phyloP scores from a whole-genome alignment of 2,797 vertebrate genomes.

The Anguilla obscura region DNA sequence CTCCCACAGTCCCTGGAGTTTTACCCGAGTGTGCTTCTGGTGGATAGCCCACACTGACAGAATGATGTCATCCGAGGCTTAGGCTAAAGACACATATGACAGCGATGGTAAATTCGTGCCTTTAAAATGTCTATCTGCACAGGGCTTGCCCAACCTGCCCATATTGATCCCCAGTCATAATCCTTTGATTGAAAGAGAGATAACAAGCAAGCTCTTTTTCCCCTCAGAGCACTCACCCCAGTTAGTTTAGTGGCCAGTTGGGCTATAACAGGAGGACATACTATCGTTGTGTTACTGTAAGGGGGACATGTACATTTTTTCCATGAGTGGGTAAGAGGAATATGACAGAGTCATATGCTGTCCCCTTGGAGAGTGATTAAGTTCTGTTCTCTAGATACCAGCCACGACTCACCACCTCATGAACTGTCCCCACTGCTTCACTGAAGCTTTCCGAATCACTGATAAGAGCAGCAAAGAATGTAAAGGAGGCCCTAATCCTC shows the following conservation, averaged over 20 bases:
- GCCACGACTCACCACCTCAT: neutral
- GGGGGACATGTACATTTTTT: too few species aligned
- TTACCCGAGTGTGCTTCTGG: neutral
- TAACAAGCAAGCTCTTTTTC: neutral
- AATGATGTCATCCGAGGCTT: neutral
- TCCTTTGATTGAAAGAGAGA: neutral
- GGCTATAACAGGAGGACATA: neutral
- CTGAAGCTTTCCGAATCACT: neutral
- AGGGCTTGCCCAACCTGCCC: too few species aligned
- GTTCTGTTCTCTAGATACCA: neutral
- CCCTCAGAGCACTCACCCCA: neutral
- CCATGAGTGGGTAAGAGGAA: neutral
- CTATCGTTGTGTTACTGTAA: neutral
- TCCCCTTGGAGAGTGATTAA: neutral
- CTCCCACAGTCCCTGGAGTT: neutral
- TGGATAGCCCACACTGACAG: neutral
- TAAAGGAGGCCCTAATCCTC: neutral
- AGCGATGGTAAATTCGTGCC: neutral
- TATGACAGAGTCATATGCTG: neutral
- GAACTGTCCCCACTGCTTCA: neutral
- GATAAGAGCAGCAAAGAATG: neutral
- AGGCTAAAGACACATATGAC: neutral
- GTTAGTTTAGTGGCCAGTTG: neutral
- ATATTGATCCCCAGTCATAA: neutral
- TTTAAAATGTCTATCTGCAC: neutral